These are phyloP conservation scores for Enteromius trimaculatus DNA, from an alignment of 2,797 vertebrate genomes.

Conservation along the genomic window DNA sequence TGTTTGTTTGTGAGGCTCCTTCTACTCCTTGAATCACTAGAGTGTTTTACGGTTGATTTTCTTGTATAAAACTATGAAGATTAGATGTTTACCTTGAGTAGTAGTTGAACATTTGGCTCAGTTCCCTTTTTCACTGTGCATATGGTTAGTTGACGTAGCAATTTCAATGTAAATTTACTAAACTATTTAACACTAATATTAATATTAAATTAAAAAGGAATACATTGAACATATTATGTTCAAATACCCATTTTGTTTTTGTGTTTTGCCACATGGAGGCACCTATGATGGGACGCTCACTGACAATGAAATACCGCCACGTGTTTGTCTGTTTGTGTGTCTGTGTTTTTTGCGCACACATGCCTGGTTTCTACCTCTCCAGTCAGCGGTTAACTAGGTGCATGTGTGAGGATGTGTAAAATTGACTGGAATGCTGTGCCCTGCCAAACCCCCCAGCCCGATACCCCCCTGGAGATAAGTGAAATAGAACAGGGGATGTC, in stretches of 20 bases:
- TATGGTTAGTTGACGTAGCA: not conserved
- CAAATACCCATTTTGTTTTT: not conserved
- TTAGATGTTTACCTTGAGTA: not conserved
- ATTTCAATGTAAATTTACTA: not conserved
- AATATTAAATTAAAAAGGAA: not conserved
- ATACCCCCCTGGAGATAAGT: conserved; percentile 64
- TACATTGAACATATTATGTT: not conserved
- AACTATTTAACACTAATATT: not conserved
- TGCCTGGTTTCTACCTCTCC: conserved; percentile 40
- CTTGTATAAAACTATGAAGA: not conserved
- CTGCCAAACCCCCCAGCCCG: conserved; percentile 63
- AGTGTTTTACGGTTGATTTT: not conserved
- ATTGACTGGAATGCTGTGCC: conserved; percentile 65
- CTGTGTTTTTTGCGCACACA: conserved; percentile 30
- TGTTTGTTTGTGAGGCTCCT: conserved; percentile 15
- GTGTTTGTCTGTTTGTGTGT: conserved; percentile 37
- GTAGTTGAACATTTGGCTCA: not conserved
- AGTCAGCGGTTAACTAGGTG: conserved; percentile 62
- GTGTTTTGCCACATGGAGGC: not conserved
- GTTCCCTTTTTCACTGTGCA: not conserved
- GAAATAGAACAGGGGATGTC: conserved; percentile 65
- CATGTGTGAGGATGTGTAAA: conserved; percentile 67
- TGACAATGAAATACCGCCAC: not conserved
- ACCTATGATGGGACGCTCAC: not conserved
- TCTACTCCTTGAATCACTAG: not conserved